These are phyloP conservation scores for Prionailurus viverrinus DNA, from an alignment of 2,113 vertebrate species.

Conservation along the genomic window DNA sequence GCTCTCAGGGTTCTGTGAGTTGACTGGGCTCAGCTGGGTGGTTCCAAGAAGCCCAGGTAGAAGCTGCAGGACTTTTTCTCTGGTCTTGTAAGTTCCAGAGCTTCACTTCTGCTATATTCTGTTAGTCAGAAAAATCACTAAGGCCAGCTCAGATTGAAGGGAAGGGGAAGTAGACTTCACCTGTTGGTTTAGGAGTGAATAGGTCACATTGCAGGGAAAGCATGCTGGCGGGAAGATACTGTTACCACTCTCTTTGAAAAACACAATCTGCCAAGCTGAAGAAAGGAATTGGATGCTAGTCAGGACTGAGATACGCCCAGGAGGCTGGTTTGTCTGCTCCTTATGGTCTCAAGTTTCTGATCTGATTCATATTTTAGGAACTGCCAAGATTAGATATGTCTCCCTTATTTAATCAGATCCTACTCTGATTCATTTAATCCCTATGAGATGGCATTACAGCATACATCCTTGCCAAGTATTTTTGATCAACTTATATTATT, in stretches of 20 bases:
- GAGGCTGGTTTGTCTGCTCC: neutral
- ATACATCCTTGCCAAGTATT: neutral
- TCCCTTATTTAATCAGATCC: slow-evolving; percentile 28
- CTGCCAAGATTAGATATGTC: slow-evolving; percentile 9
- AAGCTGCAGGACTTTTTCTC: neutral
- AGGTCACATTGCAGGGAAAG: neutral
- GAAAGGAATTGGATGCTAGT: neutral
- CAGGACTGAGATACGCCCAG: neutral
- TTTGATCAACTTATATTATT: slow-evolving; percentile 46
- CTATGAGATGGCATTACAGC: neutral
- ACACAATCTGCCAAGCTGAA: neutral
- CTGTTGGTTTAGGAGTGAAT: neutral
- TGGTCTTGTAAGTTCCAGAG: neutral
- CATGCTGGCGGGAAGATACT: neutral
- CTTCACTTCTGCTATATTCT: neutral
- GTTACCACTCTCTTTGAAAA: neutral
- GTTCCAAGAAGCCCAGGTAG: neutral
- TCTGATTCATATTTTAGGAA: slow-evolving; percentile 42
- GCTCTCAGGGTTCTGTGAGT: neutral
- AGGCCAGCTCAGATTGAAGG: neutral
- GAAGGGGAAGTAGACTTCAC: neutral
- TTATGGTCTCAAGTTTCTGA: neutral
- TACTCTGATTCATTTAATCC: slow-evolving; percentile 20
- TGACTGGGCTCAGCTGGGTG: neutral
- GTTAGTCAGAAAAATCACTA: neutral